A percentile compares a stretch with the other conserved stretches of the same genome.
Conservation (phyloP, 2,888 invertebrate species). For the Serripes groenlandicus region DNA sequence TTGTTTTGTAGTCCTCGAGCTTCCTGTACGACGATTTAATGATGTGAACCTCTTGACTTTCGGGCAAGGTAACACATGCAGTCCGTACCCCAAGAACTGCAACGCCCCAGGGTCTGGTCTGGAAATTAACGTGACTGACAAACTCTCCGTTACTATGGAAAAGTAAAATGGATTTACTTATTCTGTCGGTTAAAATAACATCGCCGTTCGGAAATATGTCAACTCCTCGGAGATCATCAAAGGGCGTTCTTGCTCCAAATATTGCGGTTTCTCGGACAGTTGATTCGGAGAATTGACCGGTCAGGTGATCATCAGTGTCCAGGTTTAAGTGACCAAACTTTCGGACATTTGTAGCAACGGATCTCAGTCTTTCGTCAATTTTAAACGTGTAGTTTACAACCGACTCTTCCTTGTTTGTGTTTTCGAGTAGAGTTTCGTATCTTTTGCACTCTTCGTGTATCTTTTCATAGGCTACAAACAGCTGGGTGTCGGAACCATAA, state of each 20-base stretch:
- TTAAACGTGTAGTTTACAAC: slow-evolving; percentile 48
- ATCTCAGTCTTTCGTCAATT: slow-evolving; percentile 52
- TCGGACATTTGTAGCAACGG: slow-evolving; percentile 45
- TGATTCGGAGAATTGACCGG: slow-evolving; percentile 20
- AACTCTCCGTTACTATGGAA: slow-evolving; percentile 56
- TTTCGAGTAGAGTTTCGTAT: slow-evolving; percentile 43
- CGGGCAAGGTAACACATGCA: slow-evolving; percentile 48
- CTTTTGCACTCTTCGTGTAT: slow-evolving; percentile 51
- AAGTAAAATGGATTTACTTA: slow-evolving; percentile 52
- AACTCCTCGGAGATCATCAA: slow-evolving; percentile 52
- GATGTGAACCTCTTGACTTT: slow-evolving; percentile 42
- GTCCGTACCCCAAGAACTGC: slow-evolving; percentile 54
- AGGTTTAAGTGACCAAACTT: slow-evolving; percentile 56
- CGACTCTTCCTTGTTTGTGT: slow-evolving; percentile 28
- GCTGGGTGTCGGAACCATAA: slow-evolving; percentile 49
- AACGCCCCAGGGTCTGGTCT: slow-evolving; percentile 46
- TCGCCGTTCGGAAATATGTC: slow-evolving; percentile 58
- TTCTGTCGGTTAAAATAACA: slow-evolving; percentile 46
- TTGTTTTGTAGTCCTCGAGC: slow-evolving; percentile 39
- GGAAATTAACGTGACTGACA: slow-evolving; percentile 52
- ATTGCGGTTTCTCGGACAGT: slow-evolving; percentile 46
- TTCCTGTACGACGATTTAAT: slow-evolving; percentile 42
- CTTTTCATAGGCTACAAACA: slow-evolving; percentile 49
- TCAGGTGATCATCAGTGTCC: slow-evolving; percentile 28
- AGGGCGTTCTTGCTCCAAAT: slow-evolving; percentile 47